These are phyloP conservation scores for Marisa cornuarietis DNA, from an alignment of 1,140 invertebrate species.

Conservation along the genomic window DNA sequence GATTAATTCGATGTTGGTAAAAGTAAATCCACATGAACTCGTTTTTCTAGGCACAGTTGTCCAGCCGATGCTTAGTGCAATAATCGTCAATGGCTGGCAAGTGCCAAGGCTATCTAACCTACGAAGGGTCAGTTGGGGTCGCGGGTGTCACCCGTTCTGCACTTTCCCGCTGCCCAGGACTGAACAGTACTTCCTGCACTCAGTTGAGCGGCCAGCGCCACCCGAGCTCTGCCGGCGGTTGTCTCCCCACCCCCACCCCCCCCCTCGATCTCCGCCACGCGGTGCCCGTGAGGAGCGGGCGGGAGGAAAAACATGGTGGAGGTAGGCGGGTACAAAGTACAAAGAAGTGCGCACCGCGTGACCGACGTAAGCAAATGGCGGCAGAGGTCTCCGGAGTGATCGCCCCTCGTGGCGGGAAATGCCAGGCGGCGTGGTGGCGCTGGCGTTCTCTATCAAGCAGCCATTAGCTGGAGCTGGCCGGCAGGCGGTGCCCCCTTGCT, in stretches of 20 bases:
- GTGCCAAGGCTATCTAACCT: too few species aligned
- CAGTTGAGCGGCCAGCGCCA: not conserved
- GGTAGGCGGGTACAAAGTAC: conserved; percentile 2
- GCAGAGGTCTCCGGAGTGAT: not conserved
- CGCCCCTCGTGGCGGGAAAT: conserved; percentile 4
- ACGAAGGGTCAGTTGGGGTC: too few species aligned
- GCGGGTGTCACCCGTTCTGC: too few species aligned
- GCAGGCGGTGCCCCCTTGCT: not conserved
- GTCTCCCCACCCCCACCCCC: not conserved
- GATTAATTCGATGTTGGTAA: too few species aligned
- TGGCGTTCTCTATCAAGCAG: conserved; percentile 4
- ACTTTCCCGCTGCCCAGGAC: too few species aligned
- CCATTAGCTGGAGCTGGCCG: not conserved
- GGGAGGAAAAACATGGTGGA: conserved; percentile 2
- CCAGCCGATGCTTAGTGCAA: too few species aligned
- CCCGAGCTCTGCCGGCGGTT: not conserved
- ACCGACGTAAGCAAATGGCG: not conserved
- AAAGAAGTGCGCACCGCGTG: not conserved
- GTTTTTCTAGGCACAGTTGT: too few species aligned
- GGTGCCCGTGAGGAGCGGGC: not conserved
- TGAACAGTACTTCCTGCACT: too few species aligned
- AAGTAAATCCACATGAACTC: too few species aligned
- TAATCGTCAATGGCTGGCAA: too few species aligned
- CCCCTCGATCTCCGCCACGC: not conserved
- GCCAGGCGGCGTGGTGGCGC: not conserved